Percentiles rank a stretch among this genome's conserved stretches.
These are phyloP conservation scores for Labroides dimidiatus DNA, from an alignment of 2,797 vertebrate species.

Conservation along the genomic window DNA sequence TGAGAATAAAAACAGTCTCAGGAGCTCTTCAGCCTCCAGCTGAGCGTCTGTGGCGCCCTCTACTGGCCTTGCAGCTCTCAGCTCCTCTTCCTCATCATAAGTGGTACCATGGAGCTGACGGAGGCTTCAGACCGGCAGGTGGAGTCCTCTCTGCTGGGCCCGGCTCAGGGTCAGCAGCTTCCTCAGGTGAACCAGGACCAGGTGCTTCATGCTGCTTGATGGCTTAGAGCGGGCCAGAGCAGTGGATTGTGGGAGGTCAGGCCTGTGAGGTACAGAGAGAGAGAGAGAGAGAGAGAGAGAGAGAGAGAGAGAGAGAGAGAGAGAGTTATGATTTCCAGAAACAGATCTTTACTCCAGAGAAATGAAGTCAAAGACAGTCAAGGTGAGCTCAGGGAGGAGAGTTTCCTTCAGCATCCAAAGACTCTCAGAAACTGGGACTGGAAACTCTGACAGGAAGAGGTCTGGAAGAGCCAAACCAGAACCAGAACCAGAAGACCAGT, in stretches of 20 bases:
- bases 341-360: too few relatives aligned
- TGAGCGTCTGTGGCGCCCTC: slow-evolving; percentile 9
- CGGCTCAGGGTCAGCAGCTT: slow-evolving; percentile 51
- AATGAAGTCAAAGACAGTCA: too few relatives aligned
- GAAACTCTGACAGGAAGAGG: too few relatives aligned
- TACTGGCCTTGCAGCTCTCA: slow-evolving; percentile 12
- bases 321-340: too few relatives aligned
- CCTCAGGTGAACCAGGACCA: slow-evolving; percentile 57
- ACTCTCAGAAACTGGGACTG: too few relatives aligned
- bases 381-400: too few relatives aligned
- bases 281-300: too few relatives aligned
- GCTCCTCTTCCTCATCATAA: too few relatives aligned
- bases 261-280: slow-evolving; percentile 16
- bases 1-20: background rate
- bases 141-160: slow-evolving; percentile 29
- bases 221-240: slow-evolving; percentile 32
- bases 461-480: too few relatives aligned
- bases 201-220: slow-evolving; percentile 36
- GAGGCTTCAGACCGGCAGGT: slow-evolving; percentile 21
- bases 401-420: too few relatives aligned
- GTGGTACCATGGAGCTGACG: background rate
- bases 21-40: background rate
- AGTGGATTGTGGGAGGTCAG: slow-evolving; percentile 48
- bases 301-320: too few relatives aligned
- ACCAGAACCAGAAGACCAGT: too few relatives aligned